phyloP scores from a whole-genome alignment of 2,113 vertebrate genomes.

The Mustelus asterias region DNA sequence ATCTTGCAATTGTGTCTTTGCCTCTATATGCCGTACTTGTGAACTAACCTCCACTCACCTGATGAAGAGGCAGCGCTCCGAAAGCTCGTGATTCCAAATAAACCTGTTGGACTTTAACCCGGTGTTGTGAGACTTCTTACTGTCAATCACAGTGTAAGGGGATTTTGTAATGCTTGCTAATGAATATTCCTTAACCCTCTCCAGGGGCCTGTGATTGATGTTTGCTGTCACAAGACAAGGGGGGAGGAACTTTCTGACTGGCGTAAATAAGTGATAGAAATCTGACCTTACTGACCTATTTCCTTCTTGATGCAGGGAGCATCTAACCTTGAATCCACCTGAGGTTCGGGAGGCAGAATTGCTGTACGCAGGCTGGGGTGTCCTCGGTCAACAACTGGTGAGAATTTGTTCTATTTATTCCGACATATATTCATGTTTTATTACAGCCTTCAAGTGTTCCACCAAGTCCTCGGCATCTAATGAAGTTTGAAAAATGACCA shows the following conservation, averaged over 20 bases:
- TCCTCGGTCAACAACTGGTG: slow-evolving; percentile 92
- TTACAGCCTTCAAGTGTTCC: not conserved
- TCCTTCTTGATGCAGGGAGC: slow-evolving; percentile 67
- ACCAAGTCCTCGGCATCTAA: not conserved
- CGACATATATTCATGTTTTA: not conserved
- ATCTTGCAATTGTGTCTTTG: no score
- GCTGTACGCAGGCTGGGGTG: slow-evolving; percentile 94
- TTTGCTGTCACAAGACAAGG: not conserved
- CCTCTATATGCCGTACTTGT: no score
- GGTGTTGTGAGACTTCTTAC: no score
- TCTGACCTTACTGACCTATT: slow-evolving; percentile 36
- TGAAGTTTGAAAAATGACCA: not conserved
- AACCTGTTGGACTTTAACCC: no score
- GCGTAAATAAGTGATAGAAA: not conserved
- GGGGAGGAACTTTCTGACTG: not conserved
- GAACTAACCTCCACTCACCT: no score
- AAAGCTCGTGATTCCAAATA: no score
- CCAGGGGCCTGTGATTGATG: not conserved
- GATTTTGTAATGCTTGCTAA: not conserved
- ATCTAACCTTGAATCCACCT: slow-evolving; percentile 84
- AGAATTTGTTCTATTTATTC: slow-evolving; percentile 45
- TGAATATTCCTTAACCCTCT: not conserved
- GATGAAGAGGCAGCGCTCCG: no score
- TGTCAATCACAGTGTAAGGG: no score
- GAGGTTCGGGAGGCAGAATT: slow-evolving; percentile 88